Evolutionary conservation across 2,113 vertebrate genomes (phyloP).

Genomic region (Ailurus styani): DNA sequence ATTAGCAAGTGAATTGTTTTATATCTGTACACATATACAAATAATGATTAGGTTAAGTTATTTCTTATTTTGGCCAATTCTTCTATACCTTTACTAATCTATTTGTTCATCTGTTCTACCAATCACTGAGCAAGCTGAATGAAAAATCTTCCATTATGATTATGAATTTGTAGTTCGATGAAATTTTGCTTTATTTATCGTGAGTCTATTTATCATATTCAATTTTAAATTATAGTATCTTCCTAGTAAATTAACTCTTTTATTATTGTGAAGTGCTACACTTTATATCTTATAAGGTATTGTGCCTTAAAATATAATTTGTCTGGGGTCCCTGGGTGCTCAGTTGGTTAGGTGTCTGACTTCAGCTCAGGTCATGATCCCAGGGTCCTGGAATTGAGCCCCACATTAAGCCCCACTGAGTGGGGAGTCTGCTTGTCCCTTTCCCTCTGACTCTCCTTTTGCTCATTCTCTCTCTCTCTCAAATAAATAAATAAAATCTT

Average conservation of each 20-base stretch:
- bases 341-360: not conserved
- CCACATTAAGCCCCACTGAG: not conserved
- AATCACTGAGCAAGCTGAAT: not conserved
- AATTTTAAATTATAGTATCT: not conserved
- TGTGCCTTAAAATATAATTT: not conserved
- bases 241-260: not conserved
- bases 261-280: not conserved
- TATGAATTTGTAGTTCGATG: not conserved
- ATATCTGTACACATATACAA: not conserved
- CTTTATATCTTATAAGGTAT: not conserved
- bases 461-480: not conserved
- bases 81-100: not conserved
- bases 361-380: not conserved
- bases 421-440: not conserved
- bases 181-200: not conserved
- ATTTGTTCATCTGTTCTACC: not conserved
- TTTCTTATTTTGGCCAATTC: not conserved
- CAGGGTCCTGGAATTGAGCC: not conserved
- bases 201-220: not conserved
- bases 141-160: not conserved
- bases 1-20: not conserved
- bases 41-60: not conserved
- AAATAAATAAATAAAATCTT: not conserved
- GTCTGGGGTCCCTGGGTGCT: not conserved
- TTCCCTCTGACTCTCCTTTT: not conserved